These are phyloP conservation scores for Alligator sinensis DNA, from an alignment of 2,113 vertebrate genomes.

Conservation along the genomic window DNA sequence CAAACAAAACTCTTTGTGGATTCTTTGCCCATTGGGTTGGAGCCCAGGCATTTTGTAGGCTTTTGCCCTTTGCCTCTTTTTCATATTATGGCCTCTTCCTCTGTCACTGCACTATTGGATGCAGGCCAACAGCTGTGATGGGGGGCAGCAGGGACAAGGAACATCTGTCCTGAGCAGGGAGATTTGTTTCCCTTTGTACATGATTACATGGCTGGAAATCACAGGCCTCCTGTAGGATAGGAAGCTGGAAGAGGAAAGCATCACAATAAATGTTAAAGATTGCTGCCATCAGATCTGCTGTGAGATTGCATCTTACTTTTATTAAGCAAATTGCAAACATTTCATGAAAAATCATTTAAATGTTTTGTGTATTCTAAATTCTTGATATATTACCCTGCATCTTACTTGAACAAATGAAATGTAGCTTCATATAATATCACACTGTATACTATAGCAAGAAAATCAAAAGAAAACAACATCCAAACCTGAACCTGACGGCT, in stretches of 20 bases:
- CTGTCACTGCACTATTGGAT: neutral
- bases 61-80: neutral
- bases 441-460: neutral
- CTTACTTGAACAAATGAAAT: neutral
- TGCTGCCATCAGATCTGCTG: neutral
- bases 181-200: neutral
- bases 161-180: too few species aligned
- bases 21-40: neutral
- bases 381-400: neutral
- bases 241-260: neutral
- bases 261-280: neutral
- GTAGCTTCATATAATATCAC: neutral
- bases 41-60: neutral
- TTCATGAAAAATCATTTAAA: neutral
- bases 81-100: neutral
- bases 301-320: neutral
- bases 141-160: too few species aligned
- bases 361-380: neutral
- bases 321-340: neutral
- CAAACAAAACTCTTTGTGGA: neutral
- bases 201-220: neutral
- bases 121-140: rapidly evolving
- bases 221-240: neutral
- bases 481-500: neutral
- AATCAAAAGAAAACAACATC: neutral